Evolutionary conservation across 2,888 invertebrate species (phyloP).

Genomic region (Pseudococcus longispinus): DNA sequence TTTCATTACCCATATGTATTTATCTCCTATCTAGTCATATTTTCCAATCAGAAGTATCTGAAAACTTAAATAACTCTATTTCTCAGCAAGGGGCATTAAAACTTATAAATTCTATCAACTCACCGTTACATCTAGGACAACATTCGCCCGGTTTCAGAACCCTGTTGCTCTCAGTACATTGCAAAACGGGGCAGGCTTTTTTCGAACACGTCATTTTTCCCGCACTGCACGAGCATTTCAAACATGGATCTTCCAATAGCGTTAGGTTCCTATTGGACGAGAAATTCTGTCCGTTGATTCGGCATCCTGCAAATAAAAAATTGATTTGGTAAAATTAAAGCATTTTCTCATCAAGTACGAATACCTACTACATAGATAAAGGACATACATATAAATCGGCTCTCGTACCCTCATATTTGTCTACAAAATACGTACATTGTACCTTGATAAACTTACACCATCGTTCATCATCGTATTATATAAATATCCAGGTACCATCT

Average conservation of each 20-base stretch:
- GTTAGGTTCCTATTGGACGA: slow-evolving; percentile 77
- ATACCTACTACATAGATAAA: too few species aligned
- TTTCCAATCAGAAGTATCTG: not conserved
- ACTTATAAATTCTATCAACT: not conserved
- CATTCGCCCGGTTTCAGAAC: slow-evolving; percentile 79
- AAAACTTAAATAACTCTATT: not conserved
- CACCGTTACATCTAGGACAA: slow-evolving; percentile 72
- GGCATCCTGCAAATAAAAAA: slow-evolving; percentile 70
- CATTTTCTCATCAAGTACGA: too few species aligned
- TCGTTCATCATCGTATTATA: not conserved
- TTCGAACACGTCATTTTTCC: slow-evolving; percentile 78
- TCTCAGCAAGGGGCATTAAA: too few species aligned
- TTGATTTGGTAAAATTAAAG: too few species aligned
- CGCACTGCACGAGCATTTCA: slow-evolving; percentile 80
- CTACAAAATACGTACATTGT: too few species aligned
- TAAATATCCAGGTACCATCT: slow-evolving; percentile 16
- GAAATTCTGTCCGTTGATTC: slow-evolving; percentile 82
- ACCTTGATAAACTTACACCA: not conserved
- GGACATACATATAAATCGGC: too few species aligned
- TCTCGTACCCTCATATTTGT: too few species aligned
- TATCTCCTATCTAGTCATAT: not conserved
- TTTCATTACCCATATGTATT: too few species aligned
- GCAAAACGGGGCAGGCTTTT: slow-evolving; percentile 86
- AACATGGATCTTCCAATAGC: slow-evolving; percentile 83
- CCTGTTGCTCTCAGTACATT: slow-evolving; percentile 77